A percentile compares a stretch with the other conserved stretches of the same genome.
Conservation (phyloP, 2,888 invertebrate genomes). For the Microctonus brassicae region DNA sequence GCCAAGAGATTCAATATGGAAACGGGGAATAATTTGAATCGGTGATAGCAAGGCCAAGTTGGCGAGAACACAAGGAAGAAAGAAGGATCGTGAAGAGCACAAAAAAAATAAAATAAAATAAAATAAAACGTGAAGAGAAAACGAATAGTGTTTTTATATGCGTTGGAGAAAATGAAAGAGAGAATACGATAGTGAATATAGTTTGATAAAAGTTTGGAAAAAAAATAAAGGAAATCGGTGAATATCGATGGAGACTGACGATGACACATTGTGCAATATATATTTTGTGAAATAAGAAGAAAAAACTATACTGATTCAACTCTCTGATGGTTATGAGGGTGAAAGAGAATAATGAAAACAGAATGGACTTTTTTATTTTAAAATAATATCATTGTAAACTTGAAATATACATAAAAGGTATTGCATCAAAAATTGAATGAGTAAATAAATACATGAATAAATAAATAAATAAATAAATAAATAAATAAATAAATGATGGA, state of each 20-base stretch:
- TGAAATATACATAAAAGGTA: too few relatives aligned
- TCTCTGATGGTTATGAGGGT: not conserved
- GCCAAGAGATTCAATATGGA: not conserved
- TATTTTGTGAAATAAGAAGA: not conserved
- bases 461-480: too few relatives aligned
- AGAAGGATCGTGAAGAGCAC: not conserved
- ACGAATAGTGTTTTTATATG: not conserved
- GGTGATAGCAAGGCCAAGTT: not conserved
- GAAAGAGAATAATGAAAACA: not conserved
- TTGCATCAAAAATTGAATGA: too few relatives aligned
- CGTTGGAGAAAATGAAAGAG: not conserved
- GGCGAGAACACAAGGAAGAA: not conserved
- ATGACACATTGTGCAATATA: not conserved
- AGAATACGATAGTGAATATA: not conserved
- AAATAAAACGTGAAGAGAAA: not conserved
- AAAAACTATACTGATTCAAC: not conserved
- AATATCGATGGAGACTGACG: not conserved
- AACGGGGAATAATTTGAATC: constrained; percentile 8
- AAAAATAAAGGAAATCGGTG: not conserved
- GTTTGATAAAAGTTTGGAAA: not conserved
- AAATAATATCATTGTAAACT: too few relatives aligned
- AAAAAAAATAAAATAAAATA: not conserved
- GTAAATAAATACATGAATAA: too few relatives aligned
- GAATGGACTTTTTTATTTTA: not conserved
- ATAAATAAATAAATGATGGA: too few relatives aligned